Base-by-base conservation (phyloP, 2,113 vertebrate species). In the Chaetodon auriga region DNA sequence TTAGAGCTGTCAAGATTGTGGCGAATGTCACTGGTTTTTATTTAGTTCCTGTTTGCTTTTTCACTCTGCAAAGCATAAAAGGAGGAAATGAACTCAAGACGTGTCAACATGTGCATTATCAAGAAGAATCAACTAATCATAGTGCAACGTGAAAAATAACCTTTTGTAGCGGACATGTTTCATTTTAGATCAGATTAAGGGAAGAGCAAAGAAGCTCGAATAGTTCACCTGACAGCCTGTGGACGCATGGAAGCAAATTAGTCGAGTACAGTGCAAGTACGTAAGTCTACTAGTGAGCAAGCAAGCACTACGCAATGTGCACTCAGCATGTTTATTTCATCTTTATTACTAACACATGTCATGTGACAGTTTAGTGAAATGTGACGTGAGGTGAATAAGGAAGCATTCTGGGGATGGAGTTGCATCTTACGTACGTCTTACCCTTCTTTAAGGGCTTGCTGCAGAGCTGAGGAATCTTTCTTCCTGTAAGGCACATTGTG, bases 371-470 rank as follows among this genome's bases (percentile, higher is more conserved):
- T 83, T 21, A 76, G 80, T 71, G 81, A 78, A 43, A 73, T 79
- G 38, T 41, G 38, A 41, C 6, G 36, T 76, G 68, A 77, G 11
- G 55, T 69, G 68, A 84, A 75, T 87, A 62, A 76, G 64, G 83
- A 77, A 81, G 77, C 71, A 61, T 57, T 89, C 57, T 69, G 66
- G 85, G 61, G 61, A 87, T 78, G 75, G 82, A 72, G 48, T 55
- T n/a, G 16, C 41, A 61, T 83, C 74, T 89, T 92, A 88, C 72
- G 74, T 86, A 87, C 74, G 54, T 90, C 91, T 92, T 90, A 92
- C 91, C 93, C 91, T 89, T 88, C 87, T 90, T 90, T 92, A 92
- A 91, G 82, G 87, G 84, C 87, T 89, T 88, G 91, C 54, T 78
- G 90, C 25, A 82, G 83, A 85, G 76, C 46, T 85, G 89, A 62